Evolutionary conservation across 2,113 vertebrate species (phyloP).

Genomic region (Vulpes lagopus): DNA sequence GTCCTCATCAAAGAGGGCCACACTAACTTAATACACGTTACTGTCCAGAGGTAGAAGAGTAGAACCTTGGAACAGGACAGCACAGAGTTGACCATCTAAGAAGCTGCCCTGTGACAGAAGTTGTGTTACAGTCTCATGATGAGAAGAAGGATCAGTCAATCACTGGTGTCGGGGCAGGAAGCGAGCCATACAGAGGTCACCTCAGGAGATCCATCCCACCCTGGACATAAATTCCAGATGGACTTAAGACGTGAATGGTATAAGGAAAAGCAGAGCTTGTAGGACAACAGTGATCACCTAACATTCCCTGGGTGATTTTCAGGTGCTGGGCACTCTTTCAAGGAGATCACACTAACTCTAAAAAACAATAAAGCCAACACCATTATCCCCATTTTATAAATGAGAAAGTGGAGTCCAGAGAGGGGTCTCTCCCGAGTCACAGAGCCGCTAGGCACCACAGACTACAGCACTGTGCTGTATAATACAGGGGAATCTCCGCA

Average conservation of each 20-base stretch:
- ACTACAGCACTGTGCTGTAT: too few relatives aligned
- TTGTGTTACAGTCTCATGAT: fast-evolving
- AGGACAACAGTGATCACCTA: neutral
- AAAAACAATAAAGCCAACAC: neutral
- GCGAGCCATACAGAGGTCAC: neutral
- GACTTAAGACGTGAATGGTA: neutral
- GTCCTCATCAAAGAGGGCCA: fast-evolving
- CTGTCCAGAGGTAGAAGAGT: too few relatives aligned
- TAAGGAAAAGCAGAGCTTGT: neutral
- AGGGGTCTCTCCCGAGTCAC: fast-evolving
- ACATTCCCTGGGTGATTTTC: too few relatives aligned
- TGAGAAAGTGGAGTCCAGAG: neutral
- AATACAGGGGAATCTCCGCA: neutral
- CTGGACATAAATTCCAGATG: neutral
- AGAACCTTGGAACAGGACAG: neutral
- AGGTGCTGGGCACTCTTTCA: neutral
- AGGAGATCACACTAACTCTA: neutral
- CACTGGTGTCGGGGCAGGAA: neutral
- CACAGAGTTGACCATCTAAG: too few relatives aligned
- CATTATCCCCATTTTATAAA: neutral
- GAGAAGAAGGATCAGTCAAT: fast-evolving
- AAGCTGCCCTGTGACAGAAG: fast-evolving
- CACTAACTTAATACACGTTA: neutral
- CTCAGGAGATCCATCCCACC: neutral
- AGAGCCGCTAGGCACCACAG: fast-evolving